These are phyloP conservation scores for Darevskia mixta DNA, from an alignment of 2,797 vertebrate species.

Conservation along the genomic window DNA sequence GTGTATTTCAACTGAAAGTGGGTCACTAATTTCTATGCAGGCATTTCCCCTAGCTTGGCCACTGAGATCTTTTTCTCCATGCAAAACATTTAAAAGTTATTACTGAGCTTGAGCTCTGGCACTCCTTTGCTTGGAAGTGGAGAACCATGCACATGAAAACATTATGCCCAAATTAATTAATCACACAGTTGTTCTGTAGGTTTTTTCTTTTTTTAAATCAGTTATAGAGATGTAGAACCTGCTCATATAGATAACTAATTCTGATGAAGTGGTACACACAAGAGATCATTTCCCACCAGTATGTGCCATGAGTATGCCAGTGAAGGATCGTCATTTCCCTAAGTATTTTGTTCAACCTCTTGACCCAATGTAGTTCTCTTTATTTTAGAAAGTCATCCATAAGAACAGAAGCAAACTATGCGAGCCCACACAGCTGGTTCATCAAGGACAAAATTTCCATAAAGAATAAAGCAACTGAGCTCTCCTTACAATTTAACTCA, in stretches of 20 bases:
- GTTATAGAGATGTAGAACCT: neutral
- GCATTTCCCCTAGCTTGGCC: neutral
- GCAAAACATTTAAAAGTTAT: neutral
- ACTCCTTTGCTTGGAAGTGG: neutral
- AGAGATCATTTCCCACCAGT: neutral
- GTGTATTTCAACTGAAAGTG: neutral
- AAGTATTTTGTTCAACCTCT: conserved; percentile 11
- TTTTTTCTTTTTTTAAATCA: neutral
- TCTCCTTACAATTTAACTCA: conserved; percentile 53
- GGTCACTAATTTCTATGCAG: neutral
- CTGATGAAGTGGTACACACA: too few species aligned
- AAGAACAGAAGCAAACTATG: conserved; percentile 57
- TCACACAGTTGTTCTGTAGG: neutral
- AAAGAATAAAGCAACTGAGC: conserved; percentile 36
- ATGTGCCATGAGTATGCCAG: neutral
- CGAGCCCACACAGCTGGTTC: conserved; percentile 65
- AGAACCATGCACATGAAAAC: neutral
- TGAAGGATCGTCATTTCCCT: neutral
- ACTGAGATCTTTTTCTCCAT: neutral
- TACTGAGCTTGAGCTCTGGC: neutral
- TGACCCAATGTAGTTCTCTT: conserved; percentile 27
- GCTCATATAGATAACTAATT: neutral
- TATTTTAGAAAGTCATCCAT: conserved; percentile 45
- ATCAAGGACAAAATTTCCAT: conserved; percentile 56
- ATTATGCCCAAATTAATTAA: neutral